These are phyloP conservation scores for Troides aeacus DNA, from an alignment of 2,888 invertebrate genomes.

Conservation along the genomic window DNA sequence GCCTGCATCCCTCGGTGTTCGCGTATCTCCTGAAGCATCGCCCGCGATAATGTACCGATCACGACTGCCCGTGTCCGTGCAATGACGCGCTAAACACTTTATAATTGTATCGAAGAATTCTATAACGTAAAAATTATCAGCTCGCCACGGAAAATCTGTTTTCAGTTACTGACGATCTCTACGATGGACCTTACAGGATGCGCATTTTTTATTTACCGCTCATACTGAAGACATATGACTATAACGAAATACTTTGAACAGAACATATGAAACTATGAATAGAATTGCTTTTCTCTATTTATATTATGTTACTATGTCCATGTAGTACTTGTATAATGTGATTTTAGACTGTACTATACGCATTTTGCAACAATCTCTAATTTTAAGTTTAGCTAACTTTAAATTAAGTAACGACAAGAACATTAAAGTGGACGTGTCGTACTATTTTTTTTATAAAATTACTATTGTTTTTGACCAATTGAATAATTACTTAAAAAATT, in stretches of 20 bases:
- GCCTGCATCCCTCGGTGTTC: constrained; percentile 59
- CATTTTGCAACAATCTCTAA: no score
- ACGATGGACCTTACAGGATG: constrained; percentile 60
- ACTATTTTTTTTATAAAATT: no score
- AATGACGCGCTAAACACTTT: constrained; percentile 72
- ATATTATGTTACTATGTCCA: no score
- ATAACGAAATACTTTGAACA: constrained; percentile 16
- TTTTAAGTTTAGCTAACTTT: no score
- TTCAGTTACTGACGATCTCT: constrained; percentile 64
- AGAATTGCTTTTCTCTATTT: no score
- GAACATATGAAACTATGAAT: no score
- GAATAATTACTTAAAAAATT: no score
- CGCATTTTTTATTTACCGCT: constrained; percentile 16
- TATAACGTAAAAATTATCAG: constrained; percentile 75
- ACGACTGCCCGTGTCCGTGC: constrained; percentile 68
- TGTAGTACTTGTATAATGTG: no score
- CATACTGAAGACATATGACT: constrained; percentile 2
- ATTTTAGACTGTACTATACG: no score
- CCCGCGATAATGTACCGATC: constrained; percentile 76
- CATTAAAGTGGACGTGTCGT: no score
- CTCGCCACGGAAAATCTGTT: constrained; percentile 67
- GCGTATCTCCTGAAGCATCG: constrained; percentile 74
- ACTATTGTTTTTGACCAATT: no score
- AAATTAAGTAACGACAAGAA: no score
- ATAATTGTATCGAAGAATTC: constrained; percentile 76